Evolutionary conservation across 1,140 invertebrate genomes (phyloP).

Genomic region (Metopolophium dirhodum): DNA sequence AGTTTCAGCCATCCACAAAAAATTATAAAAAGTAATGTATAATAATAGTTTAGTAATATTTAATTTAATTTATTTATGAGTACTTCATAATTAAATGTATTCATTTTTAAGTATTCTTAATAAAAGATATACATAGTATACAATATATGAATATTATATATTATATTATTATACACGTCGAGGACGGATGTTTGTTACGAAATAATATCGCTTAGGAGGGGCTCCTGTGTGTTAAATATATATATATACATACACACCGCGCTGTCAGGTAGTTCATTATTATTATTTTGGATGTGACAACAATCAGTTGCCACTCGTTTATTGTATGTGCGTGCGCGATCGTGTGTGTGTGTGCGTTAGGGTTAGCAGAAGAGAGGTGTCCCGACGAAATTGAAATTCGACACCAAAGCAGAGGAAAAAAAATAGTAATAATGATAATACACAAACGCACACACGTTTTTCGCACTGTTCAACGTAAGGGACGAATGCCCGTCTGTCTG

Average conservation of each 20-base stretch:
- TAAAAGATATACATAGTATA: background rate
- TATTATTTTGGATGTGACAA: conserved; percentile 49
- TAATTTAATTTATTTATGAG: no score
- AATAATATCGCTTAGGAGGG: conserved; percentile 16
- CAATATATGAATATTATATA: background rate
- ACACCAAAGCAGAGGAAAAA: conserved; percentile 6
- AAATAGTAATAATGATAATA: conserved; percentile 36
- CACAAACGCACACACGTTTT: conserved; percentile 38
- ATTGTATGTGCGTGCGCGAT: background rate
- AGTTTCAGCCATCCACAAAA: no score
- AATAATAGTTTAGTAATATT: no score
- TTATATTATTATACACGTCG: background rate
- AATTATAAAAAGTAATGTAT: no score
- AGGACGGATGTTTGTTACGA: conserved; percentile 48
- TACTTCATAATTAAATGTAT: no score
- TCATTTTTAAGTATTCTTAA: no score
- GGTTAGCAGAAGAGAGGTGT: conserved; percentile 14
- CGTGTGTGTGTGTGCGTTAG: background rate
- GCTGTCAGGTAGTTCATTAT: conserved; percentile 45
- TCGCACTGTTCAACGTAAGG: conserved; percentile 35
- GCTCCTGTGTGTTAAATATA: background rate
- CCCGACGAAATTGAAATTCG: conserved; percentile 51
- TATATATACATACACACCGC: background rate
- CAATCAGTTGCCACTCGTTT: conserved; percentile 43
- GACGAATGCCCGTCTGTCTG: conserved; percentile 39